Conservation (phyloP, 2,888 invertebrate species). For the Heterodera filipjevi region DNA sequence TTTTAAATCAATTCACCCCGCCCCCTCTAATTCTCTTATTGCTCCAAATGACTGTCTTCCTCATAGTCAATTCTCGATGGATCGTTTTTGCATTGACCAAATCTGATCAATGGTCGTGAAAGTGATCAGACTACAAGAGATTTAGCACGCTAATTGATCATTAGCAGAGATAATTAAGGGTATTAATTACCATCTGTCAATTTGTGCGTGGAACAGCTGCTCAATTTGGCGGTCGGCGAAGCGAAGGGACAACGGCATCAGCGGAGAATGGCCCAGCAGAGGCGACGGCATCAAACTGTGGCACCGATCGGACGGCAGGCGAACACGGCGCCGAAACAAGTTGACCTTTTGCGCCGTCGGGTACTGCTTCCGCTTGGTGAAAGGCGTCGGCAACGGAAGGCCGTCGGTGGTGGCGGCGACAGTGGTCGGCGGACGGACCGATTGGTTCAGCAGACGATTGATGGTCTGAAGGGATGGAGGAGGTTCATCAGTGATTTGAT, state of each 20-base stretch:
- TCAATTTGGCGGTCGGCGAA: conserved; percentile 51
- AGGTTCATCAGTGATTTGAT: not conserved
- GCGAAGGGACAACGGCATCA: conserved; percentile 30
- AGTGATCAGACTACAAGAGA: not conserved
- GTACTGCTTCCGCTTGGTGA: not conserved
- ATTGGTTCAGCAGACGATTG: not conserved
- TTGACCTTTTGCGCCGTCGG: not conserved
- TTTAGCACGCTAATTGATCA: too few species aligned
- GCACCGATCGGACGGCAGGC: not conserved
- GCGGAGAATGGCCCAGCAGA: conserved; percentile 3
- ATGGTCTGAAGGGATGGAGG: not conserved
- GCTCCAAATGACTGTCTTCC: too few species aligned
- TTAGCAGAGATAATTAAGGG: not conserved
- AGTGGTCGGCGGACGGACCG: not conserved
- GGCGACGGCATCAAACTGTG: conserved; percentile 3
- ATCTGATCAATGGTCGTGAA: too few species aligned
- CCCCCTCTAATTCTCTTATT: too few species aligned
- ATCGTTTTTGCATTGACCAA: too few species aligned
- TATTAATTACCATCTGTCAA: conserved; percentile 53
- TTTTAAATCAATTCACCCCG: too few species aligned
- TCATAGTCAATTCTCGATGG: too few species aligned
- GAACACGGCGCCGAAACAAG: not conserved
- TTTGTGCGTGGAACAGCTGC: conserved; percentile 57
- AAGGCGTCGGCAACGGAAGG: not conserved
- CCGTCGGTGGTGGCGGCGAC: conserved; percentile 13